Evolutionary conservation across 2,113 vertebrate species (phyloP), one percentile per base, ranked within the genome.

Genomic region (Picathartes gymnocephalus): DNA sequence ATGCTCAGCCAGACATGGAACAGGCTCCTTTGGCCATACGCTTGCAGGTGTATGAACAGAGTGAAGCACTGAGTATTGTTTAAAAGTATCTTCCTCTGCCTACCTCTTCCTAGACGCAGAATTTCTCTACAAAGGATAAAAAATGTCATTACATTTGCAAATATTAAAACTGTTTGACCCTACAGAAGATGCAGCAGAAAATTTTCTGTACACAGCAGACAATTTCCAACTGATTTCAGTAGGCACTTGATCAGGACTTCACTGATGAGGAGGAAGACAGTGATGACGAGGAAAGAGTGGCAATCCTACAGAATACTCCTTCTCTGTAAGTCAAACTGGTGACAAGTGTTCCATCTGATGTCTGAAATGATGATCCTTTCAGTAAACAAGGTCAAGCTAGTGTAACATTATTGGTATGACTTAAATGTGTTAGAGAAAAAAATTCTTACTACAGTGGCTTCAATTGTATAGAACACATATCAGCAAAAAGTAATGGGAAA

Each of bases 351-450:
- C 53, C 60, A 37, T 79, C 74, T 86, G 60, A 96, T 69, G n/a
- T 86, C 13, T 81, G 81, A 88, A 81, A 95, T 57, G 15, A 88
- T 4, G 40, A 19, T 68, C 54, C 40, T 60, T 76, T 51, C 87
- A 64, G 84, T 95, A 93, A 88, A 87, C 27, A 96, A 85, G 51
- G 30, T 84, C 47, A 65, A 53, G 48, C 10, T 87, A 51, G 96
- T 31, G 37, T 40, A 61, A 70, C 6, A 14, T 53, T 45, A 95
- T 21, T 94, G 37, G 45, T 81, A 77, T 16, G 25, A 51, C 60
- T 83, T 58, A 58, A 68, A 62, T 13, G 31, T 11, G 5, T 21
- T 51, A 62, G 24, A n/a, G 33, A 60, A 50, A 74, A 74, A 39
- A 83, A 85, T 35, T 64, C 47, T 84, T 70, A 31, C 25, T 91